Conservation (phyloP, 1,140 invertebrate species). For the Philopotamus ludificatus region DNA sequence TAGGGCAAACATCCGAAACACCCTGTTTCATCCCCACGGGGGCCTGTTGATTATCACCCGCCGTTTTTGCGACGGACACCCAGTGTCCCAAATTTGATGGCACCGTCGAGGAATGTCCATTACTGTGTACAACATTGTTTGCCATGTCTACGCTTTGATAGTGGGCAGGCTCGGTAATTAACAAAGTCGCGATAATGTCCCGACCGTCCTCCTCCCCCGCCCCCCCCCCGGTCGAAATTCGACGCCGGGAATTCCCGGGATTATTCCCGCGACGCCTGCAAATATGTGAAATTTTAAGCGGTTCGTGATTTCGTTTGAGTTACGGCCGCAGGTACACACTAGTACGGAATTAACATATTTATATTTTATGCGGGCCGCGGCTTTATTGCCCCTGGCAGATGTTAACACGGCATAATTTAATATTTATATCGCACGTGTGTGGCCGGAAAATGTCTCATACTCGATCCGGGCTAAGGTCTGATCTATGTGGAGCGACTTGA, state of each 20-base stretch:
- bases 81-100: slow-evolving; percentile 24
- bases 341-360: slow-evolving; percentile 8
- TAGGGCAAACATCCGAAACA: too few species aligned
- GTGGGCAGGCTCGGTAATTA: slow-evolving; percentile 18
- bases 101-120: slow-evolving; percentile 18
- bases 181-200: slow-evolving; percentile 24
- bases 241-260: slow-evolving; percentile 14
- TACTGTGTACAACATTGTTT: slow-evolving; percentile 23
- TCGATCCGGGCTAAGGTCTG: too few species aligned
- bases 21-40: background rate
- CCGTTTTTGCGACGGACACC: slow-evolving; percentile 21
- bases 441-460: too few species aligned
- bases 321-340: too few species aligned
- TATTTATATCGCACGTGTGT: too few species aligned
- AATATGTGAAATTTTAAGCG: background rate
- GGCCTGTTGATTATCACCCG: too few species aligned
- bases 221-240: too few species aligned
- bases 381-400: too few species aligned
- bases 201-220: too few species aligned
- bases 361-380: background rate
- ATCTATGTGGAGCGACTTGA: too few species aligned
- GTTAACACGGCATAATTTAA: too few species aligned
- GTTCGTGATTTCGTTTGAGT: background rate
- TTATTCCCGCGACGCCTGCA: slow-evolving; percentile 14
- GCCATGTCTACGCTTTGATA: slow-evolving; percentile 27